Percentiles rank a stretch among this genome's conserved stretches.
phyloP scores from a whole-genome alignment of 2,888 invertebrate species.

The Dolomedes plantarius region DNA sequence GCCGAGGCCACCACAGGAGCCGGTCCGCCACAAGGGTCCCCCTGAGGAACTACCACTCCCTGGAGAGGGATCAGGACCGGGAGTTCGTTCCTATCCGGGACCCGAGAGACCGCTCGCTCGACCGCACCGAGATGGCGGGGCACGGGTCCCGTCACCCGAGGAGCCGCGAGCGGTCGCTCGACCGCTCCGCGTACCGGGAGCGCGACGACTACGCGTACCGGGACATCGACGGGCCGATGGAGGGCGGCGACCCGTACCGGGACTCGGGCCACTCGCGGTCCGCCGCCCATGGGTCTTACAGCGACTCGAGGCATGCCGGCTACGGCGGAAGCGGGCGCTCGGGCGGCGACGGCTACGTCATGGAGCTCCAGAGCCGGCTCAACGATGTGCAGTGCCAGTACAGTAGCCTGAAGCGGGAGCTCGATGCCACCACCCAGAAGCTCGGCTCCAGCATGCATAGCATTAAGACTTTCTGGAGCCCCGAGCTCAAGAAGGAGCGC shows the following conservation, averaged over 20 bases:
- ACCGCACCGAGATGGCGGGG: constrained; percentile 77
- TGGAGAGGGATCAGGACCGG: constrained; percentile 84
- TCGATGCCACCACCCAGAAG: constrained; percentile 97
- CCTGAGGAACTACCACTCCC: constrained; percentile 79
- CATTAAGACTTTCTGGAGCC: constrained; percentile 99
- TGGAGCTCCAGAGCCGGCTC: constrained; percentile 94
- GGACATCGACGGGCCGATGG: constrained; percentile 54
- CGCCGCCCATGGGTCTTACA: constrained; percentile 27
- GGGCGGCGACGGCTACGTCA: constrained; percentile 83
- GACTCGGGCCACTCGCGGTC: constrained; percentile 36
- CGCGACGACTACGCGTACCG: constrained; percentile 72
- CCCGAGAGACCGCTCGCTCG: constrained; percentile 83
- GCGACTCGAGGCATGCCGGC: constrained; percentile 70
- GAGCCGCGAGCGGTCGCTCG: constrained; percentile 81
- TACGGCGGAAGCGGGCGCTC: constrained; percentile 41
- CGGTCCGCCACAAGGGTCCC: constrained; percentile 69
- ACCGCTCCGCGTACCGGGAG: constrained; percentile 78
- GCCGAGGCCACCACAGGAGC: constrained; percentile 68
- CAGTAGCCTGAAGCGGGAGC: constrained; percentile 91
- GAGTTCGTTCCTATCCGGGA: constrained; percentile 89
- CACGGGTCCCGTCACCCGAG: constrained; percentile 71
- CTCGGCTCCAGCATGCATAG: constrained; percentile 99
- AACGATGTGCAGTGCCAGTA: constrained; percentile 95
- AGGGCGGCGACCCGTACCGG: constrained; percentile 52
- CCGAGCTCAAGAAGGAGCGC: constrained; percentile 98